A percentile compares a stretch with the other conserved stretches of the same genome.
Conservation (phyloP, 2,888 invertebrate species). For the Scaeva pyrastri region DNA sequence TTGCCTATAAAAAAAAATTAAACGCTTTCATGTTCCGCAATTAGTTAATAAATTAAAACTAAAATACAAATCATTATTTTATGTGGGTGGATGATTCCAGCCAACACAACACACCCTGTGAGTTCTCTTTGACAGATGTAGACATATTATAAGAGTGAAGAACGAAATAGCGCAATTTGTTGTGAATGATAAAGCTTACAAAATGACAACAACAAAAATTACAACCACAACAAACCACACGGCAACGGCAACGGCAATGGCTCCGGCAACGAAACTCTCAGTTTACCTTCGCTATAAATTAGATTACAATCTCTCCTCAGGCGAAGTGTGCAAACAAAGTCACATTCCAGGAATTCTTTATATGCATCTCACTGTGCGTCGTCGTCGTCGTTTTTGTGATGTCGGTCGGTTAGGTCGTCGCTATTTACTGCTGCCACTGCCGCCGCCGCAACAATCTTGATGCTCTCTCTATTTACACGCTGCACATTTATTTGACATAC, state of each 20-base stretch:
- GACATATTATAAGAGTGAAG: constrained; percentile 29
- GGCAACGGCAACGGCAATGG: neutral
- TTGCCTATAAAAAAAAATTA: constrained; percentile 36
- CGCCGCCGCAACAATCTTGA: constrained; percentile 24
- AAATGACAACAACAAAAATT: constrained; percentile 11
- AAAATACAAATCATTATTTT: constrained; percentile 32
- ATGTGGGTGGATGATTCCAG: constrained; percentile 53
- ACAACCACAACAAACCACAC: constrained; percentile 18
- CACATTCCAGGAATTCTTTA: constrained; percentile 64
- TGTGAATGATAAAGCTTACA: constrained; percentile 50
- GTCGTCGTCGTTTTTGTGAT: neutral
- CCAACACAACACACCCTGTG: constrained; percentile 53
- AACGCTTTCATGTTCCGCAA: constrained; percentile 60
- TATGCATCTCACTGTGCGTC: constrained; percentile 38
- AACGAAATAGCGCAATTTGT: constrained; percentile 43
- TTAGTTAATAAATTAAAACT: constrained; percentile 42
- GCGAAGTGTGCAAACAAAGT: constrained; percentile 49
- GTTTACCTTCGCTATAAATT: constrained; percentile 68
- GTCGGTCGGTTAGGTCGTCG: constrained; percentile 1
- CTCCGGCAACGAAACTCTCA: constrained; percentile 37
- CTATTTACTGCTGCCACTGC: neutral
- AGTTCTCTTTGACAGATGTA: constrained; percentile 53
- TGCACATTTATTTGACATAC: constrained; percentile 65
- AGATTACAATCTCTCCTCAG: constrained; percentile 61
- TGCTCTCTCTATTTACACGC: constrained; percentile 58